A percentile compares a stretch with the other conserved stretches of the same genome.
Conservation (phyloP, 2,113 vertebrate genomes). For the Hippolais icterina region DNA sequence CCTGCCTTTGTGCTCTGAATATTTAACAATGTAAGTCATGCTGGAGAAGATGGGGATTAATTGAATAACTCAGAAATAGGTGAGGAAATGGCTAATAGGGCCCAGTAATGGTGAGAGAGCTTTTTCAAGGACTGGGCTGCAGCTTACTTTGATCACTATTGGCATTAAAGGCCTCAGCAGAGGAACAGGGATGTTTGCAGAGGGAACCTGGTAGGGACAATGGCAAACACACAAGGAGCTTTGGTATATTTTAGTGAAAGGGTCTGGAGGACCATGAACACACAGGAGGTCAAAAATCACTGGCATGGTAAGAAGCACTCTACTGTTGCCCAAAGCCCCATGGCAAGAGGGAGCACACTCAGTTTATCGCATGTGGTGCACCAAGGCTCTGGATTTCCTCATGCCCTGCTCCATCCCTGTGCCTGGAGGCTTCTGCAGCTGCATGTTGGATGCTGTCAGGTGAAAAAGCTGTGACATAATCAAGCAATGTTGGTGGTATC, state of each 20-base stretch:
- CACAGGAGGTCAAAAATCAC: neutral
- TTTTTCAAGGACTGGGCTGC: neutral
- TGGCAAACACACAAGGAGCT: neutral
- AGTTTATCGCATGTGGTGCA: fast-evolving
- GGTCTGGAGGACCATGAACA: neutral
- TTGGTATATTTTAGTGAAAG: neutral
- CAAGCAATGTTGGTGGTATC: neutral
- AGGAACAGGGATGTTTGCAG: fast-evolving
- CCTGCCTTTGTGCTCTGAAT: neutral
- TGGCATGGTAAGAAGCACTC: too few relatives aligned
- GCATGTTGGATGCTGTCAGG: neutral
- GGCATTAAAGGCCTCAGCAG: neutral
- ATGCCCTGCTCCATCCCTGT: neutral
- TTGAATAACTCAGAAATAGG: neutral
- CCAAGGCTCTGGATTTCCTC: neutral
- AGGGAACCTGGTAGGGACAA: neutral
- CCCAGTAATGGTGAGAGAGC: neutral
- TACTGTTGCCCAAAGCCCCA: neutral
- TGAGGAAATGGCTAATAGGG: neutral
- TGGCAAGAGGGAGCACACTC: neutral
- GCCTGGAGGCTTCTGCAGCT: neutral
- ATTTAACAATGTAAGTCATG: neutral
- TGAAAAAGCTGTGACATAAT: neutral
- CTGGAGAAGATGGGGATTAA: neutral
- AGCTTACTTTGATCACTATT: neutral